phyloP scores from a whole-genome alignment of 2,797 vertebrate genomes.

The Cossypha niveicapilla region DNA sequence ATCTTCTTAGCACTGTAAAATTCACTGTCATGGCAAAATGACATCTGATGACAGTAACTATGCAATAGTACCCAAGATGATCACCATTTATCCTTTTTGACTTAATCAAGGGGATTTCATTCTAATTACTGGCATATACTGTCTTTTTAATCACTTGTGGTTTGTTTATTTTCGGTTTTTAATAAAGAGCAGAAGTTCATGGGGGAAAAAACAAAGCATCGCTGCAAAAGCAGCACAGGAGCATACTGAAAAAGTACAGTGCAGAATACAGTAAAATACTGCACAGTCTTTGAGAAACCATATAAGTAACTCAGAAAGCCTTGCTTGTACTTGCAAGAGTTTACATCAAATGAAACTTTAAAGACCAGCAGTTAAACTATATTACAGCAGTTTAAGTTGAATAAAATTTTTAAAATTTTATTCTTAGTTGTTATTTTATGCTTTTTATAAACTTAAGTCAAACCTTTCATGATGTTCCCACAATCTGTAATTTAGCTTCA shows the following conservation, averaged over 20 bases:
- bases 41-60: neutral
- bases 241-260: neutral
- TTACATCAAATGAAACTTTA: neutral
- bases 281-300: neutral
- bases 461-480: neutral
- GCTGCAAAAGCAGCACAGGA: neutral
- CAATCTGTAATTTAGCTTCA: neutral
- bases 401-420: neutral
- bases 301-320: neutral
- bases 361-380: neutral
- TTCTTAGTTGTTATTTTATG: neutral
- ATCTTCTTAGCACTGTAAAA: slow-evolving; percentile 17
- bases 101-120: neutral
- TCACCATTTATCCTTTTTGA: neutral
- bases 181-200: neutral
- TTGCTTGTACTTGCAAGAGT: neutral
- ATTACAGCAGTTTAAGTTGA: neutral
- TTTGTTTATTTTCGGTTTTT: slow-evolving; percentile 3
- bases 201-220: neutral
- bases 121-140: neutral
- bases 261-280: neutral
- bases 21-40: neutral
- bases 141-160: neutral
- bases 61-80: neutral
- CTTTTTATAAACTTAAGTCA: neutral